Evolutionary conservation across 2,797 vertebrate genomes (phyloP), one percentile per base, ranked within the genome.

Genomic region (Sardinella longiceps): DNA sequence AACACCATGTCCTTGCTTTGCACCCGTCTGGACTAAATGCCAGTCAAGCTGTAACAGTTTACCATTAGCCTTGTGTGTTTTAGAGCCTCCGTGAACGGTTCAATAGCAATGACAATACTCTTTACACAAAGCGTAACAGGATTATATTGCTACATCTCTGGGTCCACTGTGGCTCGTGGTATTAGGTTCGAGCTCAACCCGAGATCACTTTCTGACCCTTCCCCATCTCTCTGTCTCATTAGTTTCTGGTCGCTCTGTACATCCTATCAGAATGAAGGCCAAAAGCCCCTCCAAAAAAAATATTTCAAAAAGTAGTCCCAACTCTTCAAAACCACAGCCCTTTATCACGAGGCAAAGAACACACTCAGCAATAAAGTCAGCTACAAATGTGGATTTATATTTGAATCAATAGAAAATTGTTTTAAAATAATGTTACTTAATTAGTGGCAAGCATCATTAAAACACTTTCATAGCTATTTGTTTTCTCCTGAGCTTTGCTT

Each of bases 21-120:
- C 82, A 85, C 82, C 25, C 81, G 48, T 88, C 87, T 89, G 88
- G 82, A 89, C 89, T 87, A 88, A 90, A 90, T 88, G 85, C 88
- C 85, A 70, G 80, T 89, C 88, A 88, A 85, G 84, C 81, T 86
- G 37, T 84, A 50, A 63, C 74, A 87, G 86, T 89, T 89, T 80
- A 88, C 88, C 82, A 89, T 80, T 83, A 84, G 81, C 81, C 53
- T 46, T 85, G 63, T 85, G 88, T 84, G 11, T 89, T 84, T n/a
- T 37, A 33, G 63, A 30, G 60, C 81, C 85, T 86, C 74, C 56
- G 25, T 51, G 33, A 58, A 51, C 43, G 77, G 85, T 86, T 80
- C 43, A 82, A 70, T 87, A 86, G 80, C 81, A 80, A n/a, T 80
- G 63, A 89, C 25, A 14, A 82, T 23, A 43, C 80, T 56, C 82